Conservation (phyloP, 2,888 invertebrate species). For the Argyresthia albistria region DNA sequence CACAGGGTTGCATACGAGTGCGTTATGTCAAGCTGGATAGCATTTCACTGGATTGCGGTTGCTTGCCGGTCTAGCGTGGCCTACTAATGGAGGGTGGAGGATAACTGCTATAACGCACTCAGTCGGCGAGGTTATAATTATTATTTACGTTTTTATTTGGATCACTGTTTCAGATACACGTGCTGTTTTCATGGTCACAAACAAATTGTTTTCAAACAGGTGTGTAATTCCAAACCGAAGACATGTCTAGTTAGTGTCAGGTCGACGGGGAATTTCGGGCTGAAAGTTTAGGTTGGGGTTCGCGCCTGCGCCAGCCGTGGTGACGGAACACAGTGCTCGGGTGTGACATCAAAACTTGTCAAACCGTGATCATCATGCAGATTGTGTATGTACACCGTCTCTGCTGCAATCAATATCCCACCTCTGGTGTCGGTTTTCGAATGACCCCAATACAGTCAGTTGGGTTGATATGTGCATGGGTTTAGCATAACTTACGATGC, state of each 20-base stretch:
- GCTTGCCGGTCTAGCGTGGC: conserved; percentile 8
- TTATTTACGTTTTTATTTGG: too few relatives aligned
- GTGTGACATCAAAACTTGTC: conserved; percentile 69
- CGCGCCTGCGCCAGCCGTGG: conserved; percentile 61
- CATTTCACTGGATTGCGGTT: neutral
- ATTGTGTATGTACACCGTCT: conserved; percentile 59
- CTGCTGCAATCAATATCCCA: conserved; percentile 24
- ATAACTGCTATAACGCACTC: too few relatives aligned
- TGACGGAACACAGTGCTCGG: conserved; percentile 71
- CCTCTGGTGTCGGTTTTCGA: conserved; percentile 24
- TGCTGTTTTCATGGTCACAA: too few relatives aligned
- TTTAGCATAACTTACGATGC: conserved; percentile 70
- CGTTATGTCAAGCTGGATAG: neutral
- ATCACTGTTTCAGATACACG: too few relatives aligned
- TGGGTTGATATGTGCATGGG: conserved; percentile 66
- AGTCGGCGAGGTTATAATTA: too few relatives aligned
- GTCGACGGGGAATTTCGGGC: neutral
- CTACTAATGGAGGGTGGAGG: neutral
- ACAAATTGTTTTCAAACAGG: too few relatives aligned
- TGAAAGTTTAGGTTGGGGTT: conserved; percentile 13
- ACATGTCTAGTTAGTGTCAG: neutral
- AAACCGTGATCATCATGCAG: conserved; percentile 69
- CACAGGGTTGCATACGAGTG: too few relatives aligned
- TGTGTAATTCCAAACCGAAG: too few relatives aligned
- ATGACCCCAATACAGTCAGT: conserved; percentile 39